Conservation (phyloP, 2,888 invertebrate species). For the Sceliomorpha sp. region DNA sequence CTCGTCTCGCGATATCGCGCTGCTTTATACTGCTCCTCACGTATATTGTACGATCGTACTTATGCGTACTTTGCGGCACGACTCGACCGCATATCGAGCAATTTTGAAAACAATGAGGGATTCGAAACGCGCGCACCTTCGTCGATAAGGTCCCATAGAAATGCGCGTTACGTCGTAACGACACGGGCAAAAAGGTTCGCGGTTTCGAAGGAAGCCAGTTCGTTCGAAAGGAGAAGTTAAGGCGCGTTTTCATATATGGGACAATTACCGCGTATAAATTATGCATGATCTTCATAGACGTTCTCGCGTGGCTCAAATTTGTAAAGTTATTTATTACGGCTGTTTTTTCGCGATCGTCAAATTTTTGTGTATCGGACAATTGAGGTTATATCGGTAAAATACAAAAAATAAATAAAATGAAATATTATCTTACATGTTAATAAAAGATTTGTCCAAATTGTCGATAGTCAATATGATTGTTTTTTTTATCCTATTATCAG, state of each 20-base stretch:
- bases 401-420: no score
- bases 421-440: no score
- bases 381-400: no score
- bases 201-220: conserved; percentile 34
- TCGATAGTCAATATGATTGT: no score
- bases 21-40: conserved; percentile 24
- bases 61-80: conserved; percentile 18
- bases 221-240: conserved; percentile 18
- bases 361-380: no score
- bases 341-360: no score
- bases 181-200: conserved; percentile 33
- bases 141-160: conserved; percentile 54
- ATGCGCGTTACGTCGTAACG: conserved; percentile 36
- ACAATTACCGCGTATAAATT: conserved; percentile 44
- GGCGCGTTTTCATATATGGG: conserved; percentile 33
- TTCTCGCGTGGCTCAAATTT: conserved; percentile 10
- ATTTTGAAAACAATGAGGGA: conserved; percentile 40
- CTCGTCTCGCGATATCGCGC: no score
- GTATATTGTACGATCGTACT: conserved; percentile 10
- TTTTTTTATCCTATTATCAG: no score
- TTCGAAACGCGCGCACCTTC: conserved; percentile 37
- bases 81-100: conserved; percentile 22
- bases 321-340: conserved; percentile 8
- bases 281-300: conserved; percentile 43
- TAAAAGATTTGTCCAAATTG: no score